Evolutionary conservation across 1,140 invertebrate species (phyloP), one percentile per base, ranked within the genome.

Genomic region (Neuroterus valhalla): DNA sequence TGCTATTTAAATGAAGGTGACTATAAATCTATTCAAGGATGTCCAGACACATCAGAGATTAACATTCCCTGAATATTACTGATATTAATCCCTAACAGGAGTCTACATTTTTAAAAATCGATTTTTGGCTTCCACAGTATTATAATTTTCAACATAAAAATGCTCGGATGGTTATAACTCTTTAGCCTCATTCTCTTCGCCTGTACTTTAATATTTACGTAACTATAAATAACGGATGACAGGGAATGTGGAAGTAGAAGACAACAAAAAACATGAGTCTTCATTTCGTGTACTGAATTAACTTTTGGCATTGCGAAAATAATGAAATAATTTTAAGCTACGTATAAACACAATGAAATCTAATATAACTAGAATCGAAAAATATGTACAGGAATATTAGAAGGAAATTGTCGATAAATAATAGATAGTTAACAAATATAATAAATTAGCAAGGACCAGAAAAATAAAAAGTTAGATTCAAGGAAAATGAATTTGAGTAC

Each of bases 221-320:
- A 62, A 62, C 55, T 62, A 62, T 62, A 62, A 62, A 62, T 62
- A 62, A 23, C 31, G 55, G 55, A 62, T 62, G 55, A 62, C 55
- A 62, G 23, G 15, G 55, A 62, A 62, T 62, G 55, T 62, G 26
- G 55, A 62, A 55, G 52, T 26, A 62, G 55, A 12, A 38, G 55
- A 62, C 26, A 62, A 62, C 55, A 62, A 62, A 62, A 62, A 62
- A 62, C 23, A 62, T 62, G 14, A 62, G 31, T 38, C 55, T 62
- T 62, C 23, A 62, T 62, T 62, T 55, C 26, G 11, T 26, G 21
- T 55, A 14, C 21, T 55, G 21, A 55, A 55, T 55, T 62, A 62
- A n/a, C 4, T 55, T 62, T 62, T 23, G 48, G 48, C 17, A 50
- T 62, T 62, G 55, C 23, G 8, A 62, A 62, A 62, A 12, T 19